phyloP scores from a whole-genome alignment of 2,797 vertebrate genomes.

The Otolemur crassicaudatus region DNA sequence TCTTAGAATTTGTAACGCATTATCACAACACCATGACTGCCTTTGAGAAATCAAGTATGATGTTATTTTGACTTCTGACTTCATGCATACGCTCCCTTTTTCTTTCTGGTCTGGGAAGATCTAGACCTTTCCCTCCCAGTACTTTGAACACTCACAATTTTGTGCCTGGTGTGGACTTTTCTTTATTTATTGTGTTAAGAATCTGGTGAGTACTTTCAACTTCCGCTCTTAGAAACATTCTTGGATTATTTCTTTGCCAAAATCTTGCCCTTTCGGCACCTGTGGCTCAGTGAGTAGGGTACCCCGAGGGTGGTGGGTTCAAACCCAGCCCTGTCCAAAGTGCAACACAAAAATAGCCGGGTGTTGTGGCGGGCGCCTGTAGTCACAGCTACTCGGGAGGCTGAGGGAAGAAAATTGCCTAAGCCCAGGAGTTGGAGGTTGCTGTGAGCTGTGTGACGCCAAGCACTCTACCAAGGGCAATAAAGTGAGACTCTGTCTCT shows the following conservation, averaged over 20 bases:
- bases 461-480: too few relatives aligned
- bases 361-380: too few relatives aligned
- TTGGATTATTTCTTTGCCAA: conserved; percentile 22
- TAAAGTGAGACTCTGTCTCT: too few relatives aligned
- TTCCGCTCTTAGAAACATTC: conserved; percentile 3
- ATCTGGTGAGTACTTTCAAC: not conserved
- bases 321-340: too few relatives aligned
- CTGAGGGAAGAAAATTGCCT: too few relatives aligned
- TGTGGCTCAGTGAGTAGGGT: too few relatives aligned
- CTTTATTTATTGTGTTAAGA: conserved; percentile 9
- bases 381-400: too few relatives aligned
- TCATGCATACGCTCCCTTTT: not conserved
- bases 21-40: not conserved
- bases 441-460: too few relatives aligned
- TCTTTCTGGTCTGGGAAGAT: conserved; percentile 21
- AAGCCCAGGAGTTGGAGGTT: too few relatives aligned
- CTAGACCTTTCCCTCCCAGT: conserved; percentile 1
- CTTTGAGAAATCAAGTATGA: not conserved
- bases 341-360: too few relatives aligned
- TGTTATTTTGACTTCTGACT: conserved; percentile 19
- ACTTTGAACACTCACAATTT: conserved; percentile 23
- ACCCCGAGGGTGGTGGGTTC: too few relatives aligned
- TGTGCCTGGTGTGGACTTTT: not conserved
- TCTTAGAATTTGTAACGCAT: conserved; percentile 25
- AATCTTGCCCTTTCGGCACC: not conserved